These are phyloP conservation scores for Hemiscyllium ocellatum DNA, from an alignment of 2,113 vertebrate species.

Conservation along the genomic window DNA sequence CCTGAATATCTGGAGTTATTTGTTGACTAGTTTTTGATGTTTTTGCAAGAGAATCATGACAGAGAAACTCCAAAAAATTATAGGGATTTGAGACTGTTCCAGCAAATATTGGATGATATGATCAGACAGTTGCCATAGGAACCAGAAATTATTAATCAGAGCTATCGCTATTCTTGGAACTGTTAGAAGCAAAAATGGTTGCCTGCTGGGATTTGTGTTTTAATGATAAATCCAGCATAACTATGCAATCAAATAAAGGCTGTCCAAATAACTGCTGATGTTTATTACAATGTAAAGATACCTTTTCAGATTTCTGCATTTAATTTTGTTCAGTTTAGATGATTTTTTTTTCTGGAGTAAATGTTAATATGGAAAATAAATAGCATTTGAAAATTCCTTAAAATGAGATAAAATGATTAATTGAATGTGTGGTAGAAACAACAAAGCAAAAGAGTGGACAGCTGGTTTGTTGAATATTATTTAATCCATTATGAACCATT, in stretches of 20 bases:
- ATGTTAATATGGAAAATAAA: background rate
- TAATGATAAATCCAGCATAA: background rate
- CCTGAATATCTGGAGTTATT: background rate
- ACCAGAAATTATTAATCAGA: background rate
- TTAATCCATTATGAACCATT: background rate
- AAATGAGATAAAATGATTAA: background rate
- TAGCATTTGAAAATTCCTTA: background rate
- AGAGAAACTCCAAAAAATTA: background rate
- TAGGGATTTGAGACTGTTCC: background rate
- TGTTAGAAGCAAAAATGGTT: background rate
- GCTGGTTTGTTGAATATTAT: background rate
- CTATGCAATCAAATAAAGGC: background rate
- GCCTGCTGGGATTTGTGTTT: background rate
- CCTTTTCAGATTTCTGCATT: background rate
- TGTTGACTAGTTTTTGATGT: background rate
- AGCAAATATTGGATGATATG: background rate
- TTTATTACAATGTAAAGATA: conserved; percentile 15
- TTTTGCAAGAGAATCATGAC: background rate
- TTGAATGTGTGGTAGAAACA: background rate
- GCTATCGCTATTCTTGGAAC: background rate
- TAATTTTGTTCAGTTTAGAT: background rate
- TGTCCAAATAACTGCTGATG: background rate
- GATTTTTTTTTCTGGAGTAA: background rate
- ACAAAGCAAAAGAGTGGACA: background rate
- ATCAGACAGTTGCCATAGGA: background rate